Evolutionary conservation across 2,888 invertebrate species (phyloP), one percentile per base, ranked within the genome.

Genomic region (Agonopterix alstromeriana): DNA sequence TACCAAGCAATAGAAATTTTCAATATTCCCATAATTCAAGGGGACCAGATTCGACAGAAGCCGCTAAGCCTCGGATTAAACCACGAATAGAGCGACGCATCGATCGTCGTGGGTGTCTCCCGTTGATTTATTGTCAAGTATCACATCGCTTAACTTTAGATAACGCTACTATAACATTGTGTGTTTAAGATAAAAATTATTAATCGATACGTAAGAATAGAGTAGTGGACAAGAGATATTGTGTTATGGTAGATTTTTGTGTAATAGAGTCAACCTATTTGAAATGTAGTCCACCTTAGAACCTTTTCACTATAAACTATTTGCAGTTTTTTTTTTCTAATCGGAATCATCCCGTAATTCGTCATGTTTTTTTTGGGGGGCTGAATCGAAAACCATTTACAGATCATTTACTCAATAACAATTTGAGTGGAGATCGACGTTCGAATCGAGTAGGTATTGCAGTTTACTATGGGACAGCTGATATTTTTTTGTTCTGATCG

Each of bases 81-180:
- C 59, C 48, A 60, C 48, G 14, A 48, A 27, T 27, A 27, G 27
- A 27, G 27, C 27, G 27, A 45, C 48, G 53, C 54, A 61, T 63
- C 63, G 57, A 61, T 65, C 82, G 67, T 74, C 79, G 81, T 81
- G 85, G 84, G 85, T 84, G 87, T 84, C 77, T 79, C 67, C 52
- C 48, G 43, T 55, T 75, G 82, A 82, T 82, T 84, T 82, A 83
- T 74, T 66, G 65, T 68, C 56, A 53, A 54, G 56, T 61, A 68
- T 61, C 58, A 48, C 54, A 60, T 62, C 66, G 61, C 61, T 69
- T 72, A 71, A 69, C 60, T 63, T 77, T 72, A 65, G 68, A 71
- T 77, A 71, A 68, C 68, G 58, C 62, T 62, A 67, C 60, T 66
- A 66, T 69, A 71, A 65, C 60, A 50, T 48, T 48, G 48, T 46